Conservation (phyloP, 2,113 vertebrate genomes). For the Calidris pygmaea region DNA sequence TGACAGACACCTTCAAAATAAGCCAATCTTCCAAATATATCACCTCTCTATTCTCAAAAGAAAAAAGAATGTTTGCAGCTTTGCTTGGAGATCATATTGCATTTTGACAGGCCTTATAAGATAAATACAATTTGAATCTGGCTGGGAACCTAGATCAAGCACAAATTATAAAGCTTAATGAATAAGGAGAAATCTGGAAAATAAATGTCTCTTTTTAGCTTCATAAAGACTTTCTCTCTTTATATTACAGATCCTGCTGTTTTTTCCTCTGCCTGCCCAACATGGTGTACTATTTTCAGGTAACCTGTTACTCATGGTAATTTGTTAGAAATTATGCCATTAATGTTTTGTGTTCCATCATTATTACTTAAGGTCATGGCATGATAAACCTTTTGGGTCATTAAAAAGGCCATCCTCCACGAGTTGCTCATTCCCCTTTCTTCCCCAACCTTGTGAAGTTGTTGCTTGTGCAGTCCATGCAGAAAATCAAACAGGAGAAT, state of each 20-base stretch:
- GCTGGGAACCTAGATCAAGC: not conserved
- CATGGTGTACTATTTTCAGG: not conserved
- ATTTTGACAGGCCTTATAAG: not conserved
- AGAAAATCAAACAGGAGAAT: not conserved
- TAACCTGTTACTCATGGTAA: not conserved
- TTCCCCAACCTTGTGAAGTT: not conserved
- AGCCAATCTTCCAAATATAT: not conserved
- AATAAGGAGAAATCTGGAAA: not conserved
- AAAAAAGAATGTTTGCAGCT: not conserved
- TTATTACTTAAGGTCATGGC: not conserved
- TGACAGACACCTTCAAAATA: not conserved
- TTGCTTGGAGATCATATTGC: not conserved
- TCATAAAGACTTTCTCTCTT: not conserved
- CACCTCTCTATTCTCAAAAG: not conserved
- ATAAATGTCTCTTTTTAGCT: not conserved
- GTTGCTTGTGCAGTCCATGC: not conserved
- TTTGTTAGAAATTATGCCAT: not conserved
- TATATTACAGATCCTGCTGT: not conserved
- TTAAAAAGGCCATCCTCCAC: not conserved
- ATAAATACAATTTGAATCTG: not conserved
- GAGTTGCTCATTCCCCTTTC: not conserved
- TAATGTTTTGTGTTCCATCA: not conserved
- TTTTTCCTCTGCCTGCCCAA: not conserved
- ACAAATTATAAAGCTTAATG: not conserved
- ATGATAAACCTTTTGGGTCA: not conserved